Evolutionary conservation across 2,113 vertebrate species (phyloP).

Genomic region (Carassius auratus): DNA sequence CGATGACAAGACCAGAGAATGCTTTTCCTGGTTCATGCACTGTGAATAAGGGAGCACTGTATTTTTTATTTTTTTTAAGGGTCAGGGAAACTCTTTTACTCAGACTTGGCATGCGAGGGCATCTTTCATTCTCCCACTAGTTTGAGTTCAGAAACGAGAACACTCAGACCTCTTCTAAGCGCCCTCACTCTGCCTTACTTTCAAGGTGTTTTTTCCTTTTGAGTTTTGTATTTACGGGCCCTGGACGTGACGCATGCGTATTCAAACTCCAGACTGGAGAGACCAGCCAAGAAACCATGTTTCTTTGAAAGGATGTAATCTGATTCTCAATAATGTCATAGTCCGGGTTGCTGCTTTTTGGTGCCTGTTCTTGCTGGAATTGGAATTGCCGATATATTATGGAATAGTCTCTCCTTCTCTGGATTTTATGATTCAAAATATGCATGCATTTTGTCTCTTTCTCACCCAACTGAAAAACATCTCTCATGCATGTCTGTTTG

Average conservation of each 20-base stretch:
- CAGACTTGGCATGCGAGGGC: conserved; percentile 24
- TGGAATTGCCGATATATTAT: neutral
- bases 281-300: conserved; percentile 19
- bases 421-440: conserved; percentile 29
- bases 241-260: conserved; percentile 33
- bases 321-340: conserved; percentile 2
- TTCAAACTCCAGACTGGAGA: conserved; percentile 38
- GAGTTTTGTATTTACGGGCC: neutral
- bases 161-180: neutral
- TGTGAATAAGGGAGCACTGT: neutral
- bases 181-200: neutral
- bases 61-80: neutral
- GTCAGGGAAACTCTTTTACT: neutral
- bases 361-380: neutral
- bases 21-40: neutral
- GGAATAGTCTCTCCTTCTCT: conserved; percentile 27
- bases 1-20: conserved; percentile 15
- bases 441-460: conserved; percentile 37
- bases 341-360: conserved; percentile 25
- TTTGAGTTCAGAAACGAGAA: neutral
- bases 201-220: neutral
- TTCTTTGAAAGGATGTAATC: conserved; percentile 2
- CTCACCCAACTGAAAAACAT: conserved; percentile 20
- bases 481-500: conserved; percentile 35
- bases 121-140: conserved; percentile 10